Evolutionary conservation across 1,140 invertebrate genomes (phyloP).

Genomic region (Drosophila orena): DNA sequence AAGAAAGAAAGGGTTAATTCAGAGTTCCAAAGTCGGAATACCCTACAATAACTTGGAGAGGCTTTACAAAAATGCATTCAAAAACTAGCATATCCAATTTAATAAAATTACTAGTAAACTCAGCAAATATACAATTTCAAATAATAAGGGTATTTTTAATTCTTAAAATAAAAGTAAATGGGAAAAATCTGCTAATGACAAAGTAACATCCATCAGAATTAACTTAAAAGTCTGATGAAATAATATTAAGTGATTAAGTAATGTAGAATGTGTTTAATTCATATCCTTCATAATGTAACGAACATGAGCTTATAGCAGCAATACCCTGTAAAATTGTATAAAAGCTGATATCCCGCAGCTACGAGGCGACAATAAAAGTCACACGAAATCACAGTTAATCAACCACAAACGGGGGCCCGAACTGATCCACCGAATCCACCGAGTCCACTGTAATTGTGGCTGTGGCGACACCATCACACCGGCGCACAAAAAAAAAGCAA

Average conservation of each 20-base stretch:
- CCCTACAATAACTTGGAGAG: not conserved
- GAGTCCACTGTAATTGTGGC: slow-evolving; percentile 30
- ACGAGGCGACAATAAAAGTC: slow-evolving; percentile 69
- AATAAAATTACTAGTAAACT: too few species aligned
- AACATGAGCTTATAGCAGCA: not conserved
- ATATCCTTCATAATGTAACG: not conserved
- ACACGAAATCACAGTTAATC: slow-evolving; percentile 74
- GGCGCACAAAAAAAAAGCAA: not conserved
- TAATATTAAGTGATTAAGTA: too few species aligned
- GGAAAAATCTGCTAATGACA: not conserved
- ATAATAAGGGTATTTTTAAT: too few species aligned
- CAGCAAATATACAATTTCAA: too few species aligned
- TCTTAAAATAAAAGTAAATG: too few species aligned
- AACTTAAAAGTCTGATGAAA: too few species aligned
- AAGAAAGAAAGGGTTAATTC: slow-evolving; percentile 17
- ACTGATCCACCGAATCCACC: slow-evolving; percentile 19
- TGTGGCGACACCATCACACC: slow-evolving; percentile 13
- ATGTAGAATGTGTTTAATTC: too few species aligned
- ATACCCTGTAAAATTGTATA: slow-evolving; percentile 16
- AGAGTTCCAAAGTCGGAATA: slow-evolving; percentile 1
- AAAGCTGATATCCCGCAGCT: slow-evolving; percentile 27
- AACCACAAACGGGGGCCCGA: slow-evolving; percentile 65
- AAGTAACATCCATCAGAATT: not conserved
- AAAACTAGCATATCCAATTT: too few species aligned
- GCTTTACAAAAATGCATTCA: too few species aligned